These are phyloP conservation scores for Tretioscincus oriximinensis DNA, from an alignment of 2,113 vertebrate species.

Conservation along the genomic window DNA sequence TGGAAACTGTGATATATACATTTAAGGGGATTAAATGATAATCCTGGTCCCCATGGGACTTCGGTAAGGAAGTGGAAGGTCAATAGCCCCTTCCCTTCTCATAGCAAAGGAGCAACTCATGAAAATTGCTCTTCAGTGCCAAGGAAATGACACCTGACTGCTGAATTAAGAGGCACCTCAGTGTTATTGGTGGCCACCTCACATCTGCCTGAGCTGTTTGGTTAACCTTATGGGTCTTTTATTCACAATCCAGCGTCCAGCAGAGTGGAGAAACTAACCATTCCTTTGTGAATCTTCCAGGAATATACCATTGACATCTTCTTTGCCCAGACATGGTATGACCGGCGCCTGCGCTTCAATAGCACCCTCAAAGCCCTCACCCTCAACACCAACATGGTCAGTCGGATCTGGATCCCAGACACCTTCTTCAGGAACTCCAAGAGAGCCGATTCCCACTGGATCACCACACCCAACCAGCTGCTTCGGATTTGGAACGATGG, in stretches of 20 bases:
- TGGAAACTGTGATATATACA: too few relatives aligned
- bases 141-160: background rate
- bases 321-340: slow-evolving; percentile 79
- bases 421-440: slow-evolving; percentile 79
- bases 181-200: background rate
- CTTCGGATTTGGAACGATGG: slow-evolving; percentile 77
- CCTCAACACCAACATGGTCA: slow-evolving; percentile 75
- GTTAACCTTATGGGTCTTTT: background rate
- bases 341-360: slow-evolving; percentile 77
- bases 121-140: too few relatives aligned
- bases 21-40: too few relatives aligned
- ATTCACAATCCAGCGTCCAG: too few relatives aligned
- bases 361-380: slow-evolving; percentile 75
- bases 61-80: too few relatives aligned
- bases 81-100: too few relatives aligned
- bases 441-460: slow-evolving; percentile 68
- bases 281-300: slow-evolving; percentile 48
- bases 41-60: too few relatives aligned
- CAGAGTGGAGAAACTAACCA: background rate
- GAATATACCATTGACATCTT: slow-evolving; percentile 82
- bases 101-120: too few relatives aligned
- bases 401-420: slow-evolving; percentile 78
- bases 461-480: slow-evolving; percentile 77
- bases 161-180: too few relatives aligned
- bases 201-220: too few relatives aligned